Evolutionary conservation across 1,140 invertebrate genomes (phyloP), one percentile per base, ranked within the genome.

Genomic region (Bombus sibiricus): DNA sequence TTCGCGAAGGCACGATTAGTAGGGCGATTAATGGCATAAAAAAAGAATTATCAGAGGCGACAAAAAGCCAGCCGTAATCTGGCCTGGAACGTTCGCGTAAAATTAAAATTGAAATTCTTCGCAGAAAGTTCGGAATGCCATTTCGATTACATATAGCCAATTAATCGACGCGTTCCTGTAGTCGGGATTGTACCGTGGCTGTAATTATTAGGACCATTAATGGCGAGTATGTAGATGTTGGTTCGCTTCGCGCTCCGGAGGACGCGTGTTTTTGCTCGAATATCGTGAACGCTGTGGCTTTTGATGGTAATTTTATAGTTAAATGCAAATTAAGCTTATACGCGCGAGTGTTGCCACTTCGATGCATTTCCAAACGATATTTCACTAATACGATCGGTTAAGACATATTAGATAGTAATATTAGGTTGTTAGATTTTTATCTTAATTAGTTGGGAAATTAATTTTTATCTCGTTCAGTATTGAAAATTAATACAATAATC

Each of bases 21-120:
- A 66, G 18, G 37, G 25, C 64, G 74, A 83, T 83, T 83, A 83
- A 83, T 77, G 53, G 47, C 43, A 3, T 41, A 0, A 37, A 2
- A n/a, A 28, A 83, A 78, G 47, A 83, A 41, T 71, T 15, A 37
- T 69, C 10, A 13, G 4, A 34, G 22, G 1, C 47, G 22, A 12
- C 18, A 41, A 77, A 62, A 39, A 75, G n/a, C 28, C 25, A 22
- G 18, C 43, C 43, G 43, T 25, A 69, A 57, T 76, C 25, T 34
- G 34, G 71, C 15, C 13, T 28, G 71, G 71, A 74, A 74, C 64
- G 59, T 74, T 28, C 59, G 41, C 32, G 62, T 53, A 32, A 76
- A 77, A 77, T 83, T 34, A 76, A 83, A 77, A 83, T 83, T 69
- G 47, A 83, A 83, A 83, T 83, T 83, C 75, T 59, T 83, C 4